Evolutionary conservation across 1,140 invertebrate species (phyloP), one percentile per base, ranked within the genome.

Genomic region (Drosophila watanabei): DNA sequence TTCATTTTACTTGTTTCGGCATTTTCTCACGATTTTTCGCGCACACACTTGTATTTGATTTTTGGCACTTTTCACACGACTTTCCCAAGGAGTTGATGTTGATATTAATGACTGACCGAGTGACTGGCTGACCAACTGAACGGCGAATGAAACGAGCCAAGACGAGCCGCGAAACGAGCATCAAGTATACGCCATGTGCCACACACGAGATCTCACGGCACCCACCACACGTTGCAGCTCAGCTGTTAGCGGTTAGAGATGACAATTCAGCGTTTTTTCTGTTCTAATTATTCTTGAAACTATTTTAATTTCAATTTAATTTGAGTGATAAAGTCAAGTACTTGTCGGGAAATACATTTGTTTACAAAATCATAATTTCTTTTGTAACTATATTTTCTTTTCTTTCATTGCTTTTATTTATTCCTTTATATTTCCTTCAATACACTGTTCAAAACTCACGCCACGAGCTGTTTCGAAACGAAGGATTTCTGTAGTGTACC

Each of bases 171-270:
- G 57, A 57, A 28, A 14, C 63, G 37, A 33, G 13, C 41, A 39
- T 63, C 59, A 35, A 63, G 58, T 45, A 52, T 52, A 59, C 52
- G 46, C 73, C 59, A 46, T 45, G 43, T 45, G 43, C 77, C 45
- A 51, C 64, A 72, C 58, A 57, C 63, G 68, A 59, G 54, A 57
- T 57, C 54, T n/a, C 75, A 20, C 30, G 13, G 58, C 63, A 63
- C 58, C 63, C 39, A 61, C 56, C 68, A 90, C 75, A 92, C 89
- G 82, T 81, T 80, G 70, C 84, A 79, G 70, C 88, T 88, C 54
- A 57, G 54, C 88, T 91, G 89, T 84, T 80, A 33, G 10, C 82
- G 10, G n/a, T 75, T 39, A 65, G 37, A 11, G 39, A 13, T 37
- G 52, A 2, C 7, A 24, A 16, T 10, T 56, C 4, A 56, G 52